Evolutionary conservation across 2,888 invertebrate species (phyloP), one percentile per base, ranked within the genome.

Genomic region (Eristalinus sepulchralis): DNA sequence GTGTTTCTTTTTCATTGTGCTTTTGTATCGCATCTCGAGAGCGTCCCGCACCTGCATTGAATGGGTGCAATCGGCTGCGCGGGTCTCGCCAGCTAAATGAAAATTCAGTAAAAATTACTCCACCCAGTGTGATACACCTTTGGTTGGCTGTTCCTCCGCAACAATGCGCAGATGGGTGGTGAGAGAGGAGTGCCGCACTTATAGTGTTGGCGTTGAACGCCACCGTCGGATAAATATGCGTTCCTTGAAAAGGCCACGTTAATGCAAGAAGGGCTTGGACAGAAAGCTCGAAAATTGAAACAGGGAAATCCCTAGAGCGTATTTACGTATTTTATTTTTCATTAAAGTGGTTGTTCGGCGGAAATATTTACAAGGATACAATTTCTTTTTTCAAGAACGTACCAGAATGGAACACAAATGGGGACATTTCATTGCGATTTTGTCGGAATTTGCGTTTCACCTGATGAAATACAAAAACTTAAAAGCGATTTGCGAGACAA

Each of bases 11-110:
- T 71, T 27, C n/a, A 9, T 31, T n/a, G 31, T 57, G 57, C 17
- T 66, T 72, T 60, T 34, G 53, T 17, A 17, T 36, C 27, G n/a
- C 24, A 60, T n/a, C 31, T n/a, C 62, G 10, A 13, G n/a, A 8
- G 5, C 27, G 34, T 64, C 34, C 20, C 55, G 39, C 39, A 73
- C 47, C 20, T 73, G 17, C 67, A 55, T 47, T 47, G 47, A 17
- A 17, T 11, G 73, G 27, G 34, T 80, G 63, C 73, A 85, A 81
- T 85, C 77, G 77, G 77, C 73, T 81, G 85, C 77, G 76, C 72
- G 73, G 68, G 57, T 47, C 71, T 57, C 71, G 66, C 66, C 79
- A 62, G 67, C 36, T 34, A 36, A 80, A 71, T 39, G 55, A 57
- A 60, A 66, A 66, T 72, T 72, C 55, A 70, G 62, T 63, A 79